Base-by-base conservation (phyloP, 1,140 invertebrate species). In the Nymphalis io region DNA sequence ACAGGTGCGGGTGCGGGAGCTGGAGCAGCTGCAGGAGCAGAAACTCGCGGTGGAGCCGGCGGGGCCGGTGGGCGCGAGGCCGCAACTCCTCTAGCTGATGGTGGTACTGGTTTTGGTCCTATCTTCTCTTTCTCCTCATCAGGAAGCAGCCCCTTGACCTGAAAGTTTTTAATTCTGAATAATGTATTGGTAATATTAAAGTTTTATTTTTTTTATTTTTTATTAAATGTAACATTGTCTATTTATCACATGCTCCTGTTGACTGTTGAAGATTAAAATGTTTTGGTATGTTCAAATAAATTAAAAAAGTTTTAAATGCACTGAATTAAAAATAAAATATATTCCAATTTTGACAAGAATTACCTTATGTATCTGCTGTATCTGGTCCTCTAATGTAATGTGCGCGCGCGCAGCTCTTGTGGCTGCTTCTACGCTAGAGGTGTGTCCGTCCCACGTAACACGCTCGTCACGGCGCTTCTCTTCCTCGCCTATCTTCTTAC, bases 381-480 rank as follows among this genome's bases (percentile, higher is more conserved):
- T 99, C 90, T 99, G 98, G 74, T 99, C 98, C 85, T 99, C 98
- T 18, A 99, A 93, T 1, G 98, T 98, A 70, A 99, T 98, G 85
- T 98, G 98, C 0, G 98, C 98, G 42, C 98, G 93, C 0, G 98
- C 98, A 13, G 97, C 97, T 58, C 97, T 90, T 0, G 97, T 98
- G 0, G 97, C 97, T 0, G 97, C 96, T 93, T 99, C 97, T 76
- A 98, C 95, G 83, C 96, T 98, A 0, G 97, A 97, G 0, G 97
- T 98, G 84, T 99, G 98, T n/a, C 98, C 98, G 91, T 99, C 98
- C 98, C 98, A 99, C 21, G 97, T 98, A 1, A 98, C 97, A 77
- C 96, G 98, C 82, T 98, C 97, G 83, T 96, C 95, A 87, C 96
- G 96, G 74, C 94, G 94, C 73, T 95, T 95, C 88, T 96, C 98